These are phyloP conservation scores for Sminthurides bifidus DNA, from an alignment of 1,140 invertebrate species.

Conservation along the genomic window DNA sequence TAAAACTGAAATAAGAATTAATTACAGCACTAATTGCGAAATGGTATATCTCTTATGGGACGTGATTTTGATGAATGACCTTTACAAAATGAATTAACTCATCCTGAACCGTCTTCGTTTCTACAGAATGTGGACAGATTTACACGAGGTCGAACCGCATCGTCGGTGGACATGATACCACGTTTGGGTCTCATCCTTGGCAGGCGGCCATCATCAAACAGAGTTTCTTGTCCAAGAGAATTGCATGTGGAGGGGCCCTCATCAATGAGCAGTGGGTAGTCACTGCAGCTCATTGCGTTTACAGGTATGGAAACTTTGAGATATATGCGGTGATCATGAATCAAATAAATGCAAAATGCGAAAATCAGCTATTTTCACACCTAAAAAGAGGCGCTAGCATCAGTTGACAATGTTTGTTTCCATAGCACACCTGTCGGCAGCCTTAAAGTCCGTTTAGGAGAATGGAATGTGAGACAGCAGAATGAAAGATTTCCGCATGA, in stretches of 20 bases:
- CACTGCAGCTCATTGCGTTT: constrained; percentile 36
- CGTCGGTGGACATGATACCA: constrained; percentile 56
- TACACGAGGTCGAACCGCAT: constrained; percentile 76
- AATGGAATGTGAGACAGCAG: constrained; percentile 77
- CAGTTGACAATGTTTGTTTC: constrained; percentile 22
- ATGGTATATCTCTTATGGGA: too few species aligned
- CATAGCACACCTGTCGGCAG: constrained; percentile 70
- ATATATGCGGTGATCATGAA: too few species aligned
- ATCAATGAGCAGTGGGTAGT: constrained; percentile 38
- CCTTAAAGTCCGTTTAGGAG: constrained; percentile 72
- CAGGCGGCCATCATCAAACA: constrained; percentile 87
- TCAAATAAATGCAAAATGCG: too few species aligned
- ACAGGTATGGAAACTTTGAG: constrained; percentile 27
- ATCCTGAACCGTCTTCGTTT: too few species aligned
- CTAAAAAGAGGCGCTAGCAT: not conserved
- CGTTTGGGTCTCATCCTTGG: constrained; percentile 88
- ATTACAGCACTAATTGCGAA: too few species aligned
- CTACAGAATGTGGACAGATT: constrained; percentile 71
- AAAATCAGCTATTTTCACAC: too few species aligned
- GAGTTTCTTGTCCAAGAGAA: constrained; percentile 74
- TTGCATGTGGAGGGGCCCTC: constrained; percentile 73
- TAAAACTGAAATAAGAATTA: too few species aligned
- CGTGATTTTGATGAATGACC: not conserved
- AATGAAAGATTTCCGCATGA: constrained; percentile 71
- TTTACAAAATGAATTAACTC: not conserved